Percentiles rank a stretch among this genome's conserved stretches.
phyloP scores from a whole-genome alignment of 2,888 invertebrate species.

The Conops quadrifasciatus region DNA sequence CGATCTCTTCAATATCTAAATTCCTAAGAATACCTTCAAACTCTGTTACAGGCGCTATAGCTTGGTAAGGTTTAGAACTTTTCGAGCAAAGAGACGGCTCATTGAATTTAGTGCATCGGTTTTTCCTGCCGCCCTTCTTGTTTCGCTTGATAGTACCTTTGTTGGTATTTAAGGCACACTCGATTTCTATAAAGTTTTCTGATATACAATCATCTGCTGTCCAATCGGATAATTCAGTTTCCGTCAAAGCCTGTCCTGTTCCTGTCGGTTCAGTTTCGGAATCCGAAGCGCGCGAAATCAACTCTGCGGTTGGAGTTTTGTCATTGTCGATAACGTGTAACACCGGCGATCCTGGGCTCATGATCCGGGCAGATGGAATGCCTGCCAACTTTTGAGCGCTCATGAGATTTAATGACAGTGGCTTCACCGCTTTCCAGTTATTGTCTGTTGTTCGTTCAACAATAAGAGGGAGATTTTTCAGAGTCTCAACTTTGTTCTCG shows the following conservation, averaged over 20 bases:
- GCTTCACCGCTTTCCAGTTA: constrained; percentile 55
- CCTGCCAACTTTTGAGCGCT: constrained; percentile 48
- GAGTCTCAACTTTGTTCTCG: constrained; percentile 64
- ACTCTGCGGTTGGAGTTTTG: constrained; percentile 62
- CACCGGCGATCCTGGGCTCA: constrained; percentile 39
- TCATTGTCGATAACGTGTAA: constrained; percentile 54
- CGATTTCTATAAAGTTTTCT: constrained; percentile 77
- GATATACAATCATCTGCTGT: constrained; percentile 82
- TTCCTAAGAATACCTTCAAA: constrained; percentile 64
- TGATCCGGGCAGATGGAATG: constrained; percentile 49
- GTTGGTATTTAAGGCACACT: constrained; percentile 70
- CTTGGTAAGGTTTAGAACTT: constrained; percentile 42
- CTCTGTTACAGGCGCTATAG: constrained; percentile 55
- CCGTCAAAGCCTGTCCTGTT: constrained; percentile 76
- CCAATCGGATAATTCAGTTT: constrained; percentile 91
- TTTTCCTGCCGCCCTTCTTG: constrained; percentile 55
- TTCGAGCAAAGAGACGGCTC: not conserved
- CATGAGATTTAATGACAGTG: constrained; percentile 55
- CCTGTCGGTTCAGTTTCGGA: constrained; percentile 74
- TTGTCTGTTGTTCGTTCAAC: constrained; percentile 53
- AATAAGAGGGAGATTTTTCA: constrained; percentile 63
- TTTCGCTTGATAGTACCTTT: constrained; percentile 63
- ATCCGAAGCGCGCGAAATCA: constrained; percentile 68
- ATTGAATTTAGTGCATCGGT: not conserved
- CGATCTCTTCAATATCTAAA: constrained; percentile 79